These are phyloP conservation scores for Scopus umbretta DNA, from an alignment of 2,113 vertebrate species.

Conservation along the genomic window DNA sequence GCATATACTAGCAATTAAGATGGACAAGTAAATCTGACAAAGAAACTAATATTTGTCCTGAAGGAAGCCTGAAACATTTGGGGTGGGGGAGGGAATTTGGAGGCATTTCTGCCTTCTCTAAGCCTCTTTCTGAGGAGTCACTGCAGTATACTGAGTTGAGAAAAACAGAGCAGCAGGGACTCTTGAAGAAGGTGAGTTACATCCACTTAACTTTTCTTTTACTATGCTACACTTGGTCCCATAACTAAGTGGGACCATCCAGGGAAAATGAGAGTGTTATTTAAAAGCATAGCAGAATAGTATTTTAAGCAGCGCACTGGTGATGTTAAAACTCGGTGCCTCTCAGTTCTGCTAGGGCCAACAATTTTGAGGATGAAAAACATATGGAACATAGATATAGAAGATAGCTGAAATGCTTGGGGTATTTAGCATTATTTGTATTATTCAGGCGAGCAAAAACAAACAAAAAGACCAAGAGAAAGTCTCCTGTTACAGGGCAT, in stretches of 20 bases:
- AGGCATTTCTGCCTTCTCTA: not conserved
- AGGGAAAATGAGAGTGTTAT: not conserved
- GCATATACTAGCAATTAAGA: not conserved
- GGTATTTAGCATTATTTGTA: slow-evolving; percentile 33
- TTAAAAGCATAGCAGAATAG: not conserved
- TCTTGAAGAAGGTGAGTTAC: not conserved
- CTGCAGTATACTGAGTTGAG: not conserved
- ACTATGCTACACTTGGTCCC: not conserved
- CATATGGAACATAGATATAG: slow-evolving; percentile 13
- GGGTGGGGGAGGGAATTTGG: not conserved
- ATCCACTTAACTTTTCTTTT: not conserved
- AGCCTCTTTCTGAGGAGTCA: not conserved
- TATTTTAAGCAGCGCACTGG: not conserved
- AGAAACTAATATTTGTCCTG: not conserved
- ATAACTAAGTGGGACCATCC: not conserved
- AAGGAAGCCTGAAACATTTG: not conserved
- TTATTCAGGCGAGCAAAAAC: slow-evolving; percentile 24
- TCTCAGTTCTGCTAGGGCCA: not conserved
- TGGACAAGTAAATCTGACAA: not conserved
- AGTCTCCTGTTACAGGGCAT: slow-evolving; percentile 26
- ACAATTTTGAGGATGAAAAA: slow-evolving; percentile 34
- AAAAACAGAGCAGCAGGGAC: not conserved
- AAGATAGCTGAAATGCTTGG: not conserved
- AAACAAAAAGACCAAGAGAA: not conserved
- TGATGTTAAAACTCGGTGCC: not conserved